These are phyloP conservation scores for Chrysoperla carnea DNA, from an alignment of 1,140 invertebrate species.

Conservation along the genomic window DNA sequence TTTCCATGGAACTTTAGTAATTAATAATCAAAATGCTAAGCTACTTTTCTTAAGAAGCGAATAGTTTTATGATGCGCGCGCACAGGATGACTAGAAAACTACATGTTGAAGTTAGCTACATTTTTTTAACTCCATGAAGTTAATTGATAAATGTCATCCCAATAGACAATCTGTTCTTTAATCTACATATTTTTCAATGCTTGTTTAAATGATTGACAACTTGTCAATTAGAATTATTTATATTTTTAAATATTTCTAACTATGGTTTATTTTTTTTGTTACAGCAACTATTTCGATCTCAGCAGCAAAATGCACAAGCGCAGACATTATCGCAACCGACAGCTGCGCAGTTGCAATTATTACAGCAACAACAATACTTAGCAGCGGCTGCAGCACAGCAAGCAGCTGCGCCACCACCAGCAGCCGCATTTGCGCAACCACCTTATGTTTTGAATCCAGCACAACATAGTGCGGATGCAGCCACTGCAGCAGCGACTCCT, in stretches of 20 bases:
- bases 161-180: too few species aligned
- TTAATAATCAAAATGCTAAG: too few species aligned
- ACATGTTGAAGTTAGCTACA: too few species aligned
- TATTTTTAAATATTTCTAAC: not conserved
- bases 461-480: slow-evolving; percentile 29
- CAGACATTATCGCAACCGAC: slow-evolving; percentile 34
- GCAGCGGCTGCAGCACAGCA: slow-evolving; percentile 33
- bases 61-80: too few species aligned
- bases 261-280: slow-evolving; percentile 21
- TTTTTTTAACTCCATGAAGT: too few species aligned
- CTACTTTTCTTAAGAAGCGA: too few species aligned
- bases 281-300: slow-evolving; percentile 73
- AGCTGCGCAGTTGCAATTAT: slow-evolving; percentile 42
- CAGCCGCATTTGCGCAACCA: slow-evolving; percentile 51
- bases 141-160: too few species aligned
- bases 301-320: slow-evolving; percentile 40
- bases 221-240: too few species aligned
- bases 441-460: slow-evolving; percentile 80
- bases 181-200: too few species aligned
- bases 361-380: slow-evolving; percentile 51
- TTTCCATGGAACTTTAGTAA: too few species aligned
- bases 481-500: not conserved
- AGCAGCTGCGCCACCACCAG: slow-evolving; percentile 26
- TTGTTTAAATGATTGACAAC: too few species aligned
- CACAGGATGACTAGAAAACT: too few species aligned